phyloP scores from a whole-genome alignment of 1,140 invertebrate species.

The Lanistes nyassanus region DNA sequence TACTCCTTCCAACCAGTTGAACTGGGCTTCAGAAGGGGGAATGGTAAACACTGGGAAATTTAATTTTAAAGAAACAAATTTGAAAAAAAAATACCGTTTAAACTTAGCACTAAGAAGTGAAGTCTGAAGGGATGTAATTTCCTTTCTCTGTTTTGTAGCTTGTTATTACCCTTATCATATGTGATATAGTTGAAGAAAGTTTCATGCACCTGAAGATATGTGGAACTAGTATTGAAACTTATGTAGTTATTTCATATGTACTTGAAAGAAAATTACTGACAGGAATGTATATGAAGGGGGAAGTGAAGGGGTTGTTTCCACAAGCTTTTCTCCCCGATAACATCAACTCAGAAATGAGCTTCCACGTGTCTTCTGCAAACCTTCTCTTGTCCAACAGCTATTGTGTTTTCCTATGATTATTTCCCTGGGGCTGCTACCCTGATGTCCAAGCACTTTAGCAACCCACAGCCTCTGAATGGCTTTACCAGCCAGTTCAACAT shows the following conservation, averaged over 20 bases:
- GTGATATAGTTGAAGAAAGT: no score
- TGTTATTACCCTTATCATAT: no score
- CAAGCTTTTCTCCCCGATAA: no score
- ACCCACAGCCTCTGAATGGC: conserved; percentile 70
- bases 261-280: not conserved
- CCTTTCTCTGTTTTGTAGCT: no score
- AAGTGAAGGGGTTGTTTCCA: no score
- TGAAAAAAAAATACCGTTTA: no score
- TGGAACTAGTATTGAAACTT: not conserved
- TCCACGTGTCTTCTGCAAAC: not conserved
- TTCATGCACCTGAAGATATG: no score
- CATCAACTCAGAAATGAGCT: no score
- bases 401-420: conserved; percentile 97
- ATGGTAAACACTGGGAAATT: not conserved
- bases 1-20: not conserved
- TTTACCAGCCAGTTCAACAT: conserved; percentile 80
- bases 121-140: no score
- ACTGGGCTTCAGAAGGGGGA: not conserved
- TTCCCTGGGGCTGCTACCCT: conserved; percentile 90
- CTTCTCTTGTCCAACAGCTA: conserved; percentile 73
- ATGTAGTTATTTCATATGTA: not conserved
- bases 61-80: no score
- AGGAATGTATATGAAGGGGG: no score
- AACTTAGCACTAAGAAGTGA: no score
- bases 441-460: conserved; percentile 82